Evolutionary conservation across 2,888 invertebrate genomes (phyloP), one percentile per base, ranked within the genome.

Genomic region (Sphaerophoria rueppellii): DNA sequence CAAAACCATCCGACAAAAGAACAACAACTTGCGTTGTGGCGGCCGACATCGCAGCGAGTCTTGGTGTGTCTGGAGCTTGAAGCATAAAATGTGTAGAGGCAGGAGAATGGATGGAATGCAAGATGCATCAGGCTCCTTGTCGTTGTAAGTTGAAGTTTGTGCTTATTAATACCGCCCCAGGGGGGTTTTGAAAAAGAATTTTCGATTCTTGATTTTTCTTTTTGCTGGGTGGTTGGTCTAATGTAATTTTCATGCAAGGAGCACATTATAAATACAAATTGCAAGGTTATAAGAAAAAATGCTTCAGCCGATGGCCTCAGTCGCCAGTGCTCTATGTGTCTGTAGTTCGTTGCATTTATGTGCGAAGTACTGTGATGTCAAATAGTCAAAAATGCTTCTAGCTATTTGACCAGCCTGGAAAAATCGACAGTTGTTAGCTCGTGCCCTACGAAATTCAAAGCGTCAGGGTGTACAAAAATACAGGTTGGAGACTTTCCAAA

Each of bases 251-350:
- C 52, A 52, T 71, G 48, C 40, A 14, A 46, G 73, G 74, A 83
- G 82, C 82, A 83, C 82, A 83, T 83, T 83, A 67, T 12, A 74
- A 60, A 54, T 24, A 48, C 7, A 69, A 58, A 32, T 55, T 82
- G 63, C 55, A 43, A 12, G n/a, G 35, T 16, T 58, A 32, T 11
- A 2, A 12, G 32, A 34, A 58, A 43, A 46, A 37, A 9, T 61
- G 61, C 14, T n/a, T n/a, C n/a, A n/a, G n/a, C n/a, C n/a, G n/a
- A n/a, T n/a, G n/a, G n/a, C n/a, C n/a, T n/a, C n/a, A n/a, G n/a
- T n/a, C n/a, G n/a, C n/a, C n/a, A n/a, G n/a, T n/a, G n/a, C n/a
- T n/a, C n/a, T n/a, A n/a, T n/a, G n/a, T n/a, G n/a, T n/a, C n/a
- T n/a, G n/a, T n/a, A n/a, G n/a, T n/a, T n/a, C n/a, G n/a, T n/a